Base-by-base conservation (phyloP, 2,113 vertebrate genomes). In the Circaetus cinerascens region DNA sequence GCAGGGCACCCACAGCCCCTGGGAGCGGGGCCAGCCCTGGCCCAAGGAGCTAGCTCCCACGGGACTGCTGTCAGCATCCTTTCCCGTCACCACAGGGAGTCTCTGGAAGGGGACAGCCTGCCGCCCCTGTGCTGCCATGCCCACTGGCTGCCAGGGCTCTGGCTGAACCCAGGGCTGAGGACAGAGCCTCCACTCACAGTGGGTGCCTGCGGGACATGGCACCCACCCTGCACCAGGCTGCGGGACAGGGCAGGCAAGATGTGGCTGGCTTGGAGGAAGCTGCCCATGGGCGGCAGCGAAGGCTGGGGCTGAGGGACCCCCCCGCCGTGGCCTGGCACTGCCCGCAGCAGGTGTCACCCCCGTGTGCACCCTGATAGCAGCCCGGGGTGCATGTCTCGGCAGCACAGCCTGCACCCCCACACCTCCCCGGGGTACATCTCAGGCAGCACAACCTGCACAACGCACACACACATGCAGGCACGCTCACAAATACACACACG, bases 281-380 rank as follows among this genome's bases (percentile, higher is more conserved):
- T 48, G 40, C 27, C 18, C 2, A 0, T 43, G 32, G 45, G 38
- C 36, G 1, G 2, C 46, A 45, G 38, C 0, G 8, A 50, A 50
- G 29, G 15, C 51, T 48, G 68, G 34, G 38, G 40, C 41, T 46
- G 34, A 15, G 20, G 72, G 18, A 45, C 11, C 27, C 20, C 14
- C 15, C 36, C 9, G 17, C 46, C 4, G 0, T 2, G 25, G 56
- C 20, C 20, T 45, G 56, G 56, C 78, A 50, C 67, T 71, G 48
- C 43, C n/a, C 2, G 1, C n/a, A 11, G 45, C 0, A 1, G 3
- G 22, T 10, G 22, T 26, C 60, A 40, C 18, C 40, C 45, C 43
- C 3, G 1, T 2, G 23, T 6, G 20, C 41, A 13, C n/a, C 27
- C 43, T 13, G n/a, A 32, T 36, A 29, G 55, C 57, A 43, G 48